phyloP scores from a whole-genome alignment of 2,797 vertebrate genomes.

The Clamator glandarius region DNA sequence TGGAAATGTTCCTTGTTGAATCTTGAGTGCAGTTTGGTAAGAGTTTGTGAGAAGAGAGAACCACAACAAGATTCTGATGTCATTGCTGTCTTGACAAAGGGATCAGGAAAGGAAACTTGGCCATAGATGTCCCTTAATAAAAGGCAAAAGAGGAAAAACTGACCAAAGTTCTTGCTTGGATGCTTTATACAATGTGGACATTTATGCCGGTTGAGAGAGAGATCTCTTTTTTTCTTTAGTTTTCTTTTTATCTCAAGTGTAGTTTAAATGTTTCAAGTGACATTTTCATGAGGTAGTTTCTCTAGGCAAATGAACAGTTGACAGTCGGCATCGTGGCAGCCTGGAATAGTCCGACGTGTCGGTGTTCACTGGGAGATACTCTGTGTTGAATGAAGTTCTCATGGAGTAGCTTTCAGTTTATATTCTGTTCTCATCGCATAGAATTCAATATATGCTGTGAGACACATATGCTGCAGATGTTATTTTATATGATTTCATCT shows the following conservation, averaged over 20 bases:
- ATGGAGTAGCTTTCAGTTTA: background rate
- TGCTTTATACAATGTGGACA: background rate
- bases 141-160: background rate
- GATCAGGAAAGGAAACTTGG: background rate
- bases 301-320: conserved; percentile 31
- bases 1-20: background rate
- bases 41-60: background rate
- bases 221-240: background rate
- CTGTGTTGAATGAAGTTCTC: background rate
- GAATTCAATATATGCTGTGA: background rate
- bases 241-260: background rate
- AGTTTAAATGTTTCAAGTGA: background rate
- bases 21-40: background rate
- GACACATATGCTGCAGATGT: background rate
- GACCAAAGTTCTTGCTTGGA: background rate
- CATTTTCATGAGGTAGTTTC: background rate
- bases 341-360: background rate
- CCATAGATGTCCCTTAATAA: background rate
- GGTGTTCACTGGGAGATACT: conserved; percentile 2
- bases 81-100: background rate
- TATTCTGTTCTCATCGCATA: background rate
- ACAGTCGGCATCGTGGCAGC: conserved; percentile 40
- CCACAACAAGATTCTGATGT: background rate
- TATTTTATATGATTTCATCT: background rate
- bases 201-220: background rate